phyloP scores from a whole-genome alignment of 1,140 invertebrate species.

The Latrodectus geometricus region DNA sequence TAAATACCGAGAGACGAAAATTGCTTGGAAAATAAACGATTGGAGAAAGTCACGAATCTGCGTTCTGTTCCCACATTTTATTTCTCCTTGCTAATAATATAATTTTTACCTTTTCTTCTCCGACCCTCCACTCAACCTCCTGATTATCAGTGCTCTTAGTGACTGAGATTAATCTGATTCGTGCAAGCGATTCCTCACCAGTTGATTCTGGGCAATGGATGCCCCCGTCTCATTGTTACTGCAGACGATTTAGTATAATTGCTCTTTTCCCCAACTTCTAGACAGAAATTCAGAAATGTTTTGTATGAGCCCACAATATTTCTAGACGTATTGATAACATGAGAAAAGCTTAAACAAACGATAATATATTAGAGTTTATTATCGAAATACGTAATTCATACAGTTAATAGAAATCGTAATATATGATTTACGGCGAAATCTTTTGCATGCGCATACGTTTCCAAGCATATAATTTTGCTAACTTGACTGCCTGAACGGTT shows the following conservation, averaged over 20 bases:
- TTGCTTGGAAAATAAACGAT: not conserved
- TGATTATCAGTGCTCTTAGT: not conserved
- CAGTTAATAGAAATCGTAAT: too few species aligned
- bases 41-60: not conserved
- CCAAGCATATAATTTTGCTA: too few species aligned
- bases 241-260: not conserved
- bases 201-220: not conserved
- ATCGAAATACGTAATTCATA: too few species aligned
- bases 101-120: not conserved
- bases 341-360: too few species aligned
- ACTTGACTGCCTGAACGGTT: too few species aligned
- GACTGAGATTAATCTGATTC: not conserved
- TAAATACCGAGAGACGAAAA: not conserved
- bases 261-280: not conserved
- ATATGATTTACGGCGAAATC: too few species aligned
- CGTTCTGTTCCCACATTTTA: not conserved
- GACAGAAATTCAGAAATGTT: too few species aligned
- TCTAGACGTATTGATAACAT: too few species aligned
- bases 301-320: too few species aligned
- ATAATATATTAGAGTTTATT: too few species aligned
- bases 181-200: not conserved
- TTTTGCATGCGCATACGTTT: too few species aligned
- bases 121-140: not conserved
- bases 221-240: not conserved
- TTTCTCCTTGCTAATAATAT: not conserved